Percentiles rank a stretch among this genome's conserved stretches.
phyloP scores from a whole-genome alignment of 2,113 vertebrate genomes.

The Phylloscopus trochilus region DNA sequence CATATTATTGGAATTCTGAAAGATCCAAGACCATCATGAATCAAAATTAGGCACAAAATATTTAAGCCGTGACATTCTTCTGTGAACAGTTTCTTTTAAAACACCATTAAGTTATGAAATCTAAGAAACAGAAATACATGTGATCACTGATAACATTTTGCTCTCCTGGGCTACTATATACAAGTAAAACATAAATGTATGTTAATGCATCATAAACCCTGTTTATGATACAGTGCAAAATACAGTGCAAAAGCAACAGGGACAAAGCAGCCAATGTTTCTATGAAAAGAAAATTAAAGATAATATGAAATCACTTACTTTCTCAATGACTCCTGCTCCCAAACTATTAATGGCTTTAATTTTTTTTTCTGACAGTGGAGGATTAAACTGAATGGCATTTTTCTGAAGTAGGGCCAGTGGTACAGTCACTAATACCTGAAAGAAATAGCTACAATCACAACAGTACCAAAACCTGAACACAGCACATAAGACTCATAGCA shows the following conservation, averaged over 20 bases:
- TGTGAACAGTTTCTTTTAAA: background rate
- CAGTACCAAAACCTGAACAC: background rate
- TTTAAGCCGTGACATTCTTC: background rate
- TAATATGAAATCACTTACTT: slow-evolving; percentile 71
- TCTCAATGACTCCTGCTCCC: slow-evolving; percentile 93
- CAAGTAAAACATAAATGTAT: background rate
- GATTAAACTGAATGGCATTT: slow-evolving; percentile 87
- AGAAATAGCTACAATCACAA: background rate
- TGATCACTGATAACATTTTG: background rate
- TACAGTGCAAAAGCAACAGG: background rate
- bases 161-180: background rate
- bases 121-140: background rate
- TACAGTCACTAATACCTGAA: slow-evolving; percentile 88
- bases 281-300: background rate
- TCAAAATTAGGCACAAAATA: background rate
- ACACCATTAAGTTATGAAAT: background rate
- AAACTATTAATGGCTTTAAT: slow-evolving; percentile 94
- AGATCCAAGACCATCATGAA: background rate
- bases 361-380: slow-evolving; percentile 89
- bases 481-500: background rate
- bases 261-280: background rate
- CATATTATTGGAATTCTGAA: background rate
- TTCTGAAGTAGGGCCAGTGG: slow-evolving; percentile 93
- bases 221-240: too few relatives aligned
- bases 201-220: background rate